Conservation (phyloP, 2,888 invertebrate genomes). For the Habroteleia sp. region DNA sequence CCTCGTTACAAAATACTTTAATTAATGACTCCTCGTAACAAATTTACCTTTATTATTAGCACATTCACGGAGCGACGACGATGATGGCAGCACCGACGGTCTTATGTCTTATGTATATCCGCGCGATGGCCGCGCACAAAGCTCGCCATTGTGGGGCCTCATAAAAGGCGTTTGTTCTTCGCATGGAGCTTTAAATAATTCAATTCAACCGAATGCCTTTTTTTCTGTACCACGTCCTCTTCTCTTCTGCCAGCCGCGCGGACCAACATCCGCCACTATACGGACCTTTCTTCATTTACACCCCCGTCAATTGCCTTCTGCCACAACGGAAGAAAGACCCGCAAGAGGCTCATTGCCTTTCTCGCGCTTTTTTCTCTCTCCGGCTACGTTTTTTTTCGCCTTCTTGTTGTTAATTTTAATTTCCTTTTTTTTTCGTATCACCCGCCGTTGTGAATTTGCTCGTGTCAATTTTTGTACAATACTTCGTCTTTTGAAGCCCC, state of each 20-base stretch:
- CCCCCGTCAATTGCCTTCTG: conserved; percentile 64
- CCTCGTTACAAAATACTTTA: conserved; percentile 78
- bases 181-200: conserved; percentile 78
- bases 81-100: conserved; percentile 61
- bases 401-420: conserved; percentile 48
- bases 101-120: conserved; percentile 68
- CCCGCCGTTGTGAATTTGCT: conserved; percentile 50
- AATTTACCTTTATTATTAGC: conserved; percentile 80
- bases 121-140: conserved; percentile 72
- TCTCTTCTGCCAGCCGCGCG: conserved; percentile 62
- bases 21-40: conserved; percentile 79
- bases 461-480: conserved; percentile 61
- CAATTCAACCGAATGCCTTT: conserved; percentile 78
- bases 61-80: conserved; percentile 72
- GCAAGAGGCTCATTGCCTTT: conserved; percentile 61
- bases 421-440: conserved; percentile 25
- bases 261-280: conserved; percentile 59
- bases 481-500: conserved; percentile 35
- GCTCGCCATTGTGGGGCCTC: conserved; percentile 76
- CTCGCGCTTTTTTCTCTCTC: conserved; percentile 32
- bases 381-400: conserved; percentile 22
- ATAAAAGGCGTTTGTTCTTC: conserved; percentile 78
- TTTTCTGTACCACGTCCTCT: conserved; percentile 58
- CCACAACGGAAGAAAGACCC: conserved; percentile 60
- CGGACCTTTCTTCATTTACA: conserved; percentile 64